phyloP scores from a whole-genome alignment of 2,888 invertebrate species.

The Drosophila paucipuncta region DNA sequence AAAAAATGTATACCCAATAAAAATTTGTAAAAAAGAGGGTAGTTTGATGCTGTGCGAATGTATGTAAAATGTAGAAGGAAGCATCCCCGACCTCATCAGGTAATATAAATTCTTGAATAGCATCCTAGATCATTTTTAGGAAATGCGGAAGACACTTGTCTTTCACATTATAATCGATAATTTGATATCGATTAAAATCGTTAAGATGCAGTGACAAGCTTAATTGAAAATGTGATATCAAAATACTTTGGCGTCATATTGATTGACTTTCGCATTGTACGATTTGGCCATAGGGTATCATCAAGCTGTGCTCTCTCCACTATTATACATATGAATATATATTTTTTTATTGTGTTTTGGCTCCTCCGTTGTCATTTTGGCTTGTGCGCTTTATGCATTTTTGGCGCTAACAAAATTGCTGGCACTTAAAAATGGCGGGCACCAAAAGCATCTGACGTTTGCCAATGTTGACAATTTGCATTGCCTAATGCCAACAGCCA shows the following conservation, averaged over 20 bases:
- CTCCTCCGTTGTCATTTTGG: constrained; percentile 5
- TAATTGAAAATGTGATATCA: not conserved
- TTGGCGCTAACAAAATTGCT: constrained; percentile 50
- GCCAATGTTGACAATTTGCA: constrained; percentile 66
- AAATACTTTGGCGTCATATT: not conserved
- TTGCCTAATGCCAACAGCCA: constrained; percentile 66
- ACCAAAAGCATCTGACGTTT: constrained; percentile 58
- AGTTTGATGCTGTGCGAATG: not conserved
- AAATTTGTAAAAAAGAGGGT: not conserved
- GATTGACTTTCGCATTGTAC: not conserved
- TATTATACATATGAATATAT: not conserved
- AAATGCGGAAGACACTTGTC: not conserved
- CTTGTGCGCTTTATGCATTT: constrained; percentile 48
- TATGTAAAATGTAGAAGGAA: not conserved
- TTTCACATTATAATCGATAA: not conserved
- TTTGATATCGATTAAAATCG: not conserved
- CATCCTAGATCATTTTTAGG: not conserved
- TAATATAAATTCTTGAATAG: not conserved
- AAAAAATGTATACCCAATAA: not conserved
- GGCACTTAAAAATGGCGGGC: constrained; percentile 55
- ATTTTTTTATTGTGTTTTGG: not conserved
- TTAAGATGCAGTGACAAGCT: no score
- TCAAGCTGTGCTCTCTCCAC: not conserved
- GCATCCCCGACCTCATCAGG: not conserved
- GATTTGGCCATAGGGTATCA: not conserved